Conservation (phyloP, 1,140 invertebrate genomes). For the Sycobia sp. region DNA sequence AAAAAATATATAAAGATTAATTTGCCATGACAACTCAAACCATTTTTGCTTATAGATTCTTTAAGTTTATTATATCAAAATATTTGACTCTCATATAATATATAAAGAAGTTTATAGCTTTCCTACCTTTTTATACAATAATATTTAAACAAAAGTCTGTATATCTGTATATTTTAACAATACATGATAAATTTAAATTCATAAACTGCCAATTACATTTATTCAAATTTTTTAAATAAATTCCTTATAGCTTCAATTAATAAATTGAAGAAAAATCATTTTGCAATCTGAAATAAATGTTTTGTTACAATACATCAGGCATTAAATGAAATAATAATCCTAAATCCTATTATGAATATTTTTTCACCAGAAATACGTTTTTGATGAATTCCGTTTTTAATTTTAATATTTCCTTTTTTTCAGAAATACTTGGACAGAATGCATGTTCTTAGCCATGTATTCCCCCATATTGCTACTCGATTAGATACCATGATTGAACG, state of each 20-base stretch:
- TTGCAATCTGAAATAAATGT: slow-evolving; percentile 8
- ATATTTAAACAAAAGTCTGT: background rate
- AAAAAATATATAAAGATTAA: background rate
- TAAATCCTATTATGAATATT: background rate
- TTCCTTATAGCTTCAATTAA: background rate
- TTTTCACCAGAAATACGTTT: no score
- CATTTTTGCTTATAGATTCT: no score
- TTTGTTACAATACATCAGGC: no score
- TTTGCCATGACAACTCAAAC: slow-evolving; percentile 3
- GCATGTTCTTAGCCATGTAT: slow-evolving; percentile 52
- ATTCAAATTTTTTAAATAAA: background rate
- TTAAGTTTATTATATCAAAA: no score
- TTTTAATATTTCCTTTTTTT: slow-evolving; percentile 40
- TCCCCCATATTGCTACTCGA: slow-evolving; percentile 47
- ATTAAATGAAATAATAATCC: background rate
- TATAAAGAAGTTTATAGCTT: background rate
- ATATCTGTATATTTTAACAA: background rate
- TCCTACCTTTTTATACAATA: slow-evolving; percentile 1
- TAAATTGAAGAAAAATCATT: background rate
- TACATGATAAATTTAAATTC: slow-evolving; percentile 3
- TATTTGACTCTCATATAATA: background rate
- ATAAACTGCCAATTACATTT: slow-evolving; percentile 8
- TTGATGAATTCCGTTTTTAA: background rate
- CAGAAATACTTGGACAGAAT: slow-evolving; percentile 55
- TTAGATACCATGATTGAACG: slow-evolving; percentile 45